Conservation (phyloP, 2,797 vertebrate genomes). For the Poecilia picta region DNA sequence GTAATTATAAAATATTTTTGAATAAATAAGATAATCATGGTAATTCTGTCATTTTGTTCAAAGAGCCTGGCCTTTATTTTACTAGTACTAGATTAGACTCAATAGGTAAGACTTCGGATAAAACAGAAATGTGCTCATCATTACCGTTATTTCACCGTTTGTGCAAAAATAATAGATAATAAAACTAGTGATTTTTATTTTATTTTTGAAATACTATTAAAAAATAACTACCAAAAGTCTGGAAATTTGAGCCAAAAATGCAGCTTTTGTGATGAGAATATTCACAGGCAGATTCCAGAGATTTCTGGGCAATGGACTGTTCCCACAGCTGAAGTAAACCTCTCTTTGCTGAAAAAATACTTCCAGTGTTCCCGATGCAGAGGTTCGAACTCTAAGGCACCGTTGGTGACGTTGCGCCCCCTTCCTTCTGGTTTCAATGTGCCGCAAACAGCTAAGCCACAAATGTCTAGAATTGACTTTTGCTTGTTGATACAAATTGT, state of each 20-base stretch:
- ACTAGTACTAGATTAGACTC: background rate
- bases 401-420: constrained; percentile 36
- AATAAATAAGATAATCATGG: background rate
- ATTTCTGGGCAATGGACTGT: constrained; percentile 34
- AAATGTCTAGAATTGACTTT: constrained; percentile 99
- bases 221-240: background rate
- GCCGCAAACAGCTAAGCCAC: constrained; percentile 90
- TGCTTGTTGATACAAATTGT: constrained; percentile 99
- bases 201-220: background rate
- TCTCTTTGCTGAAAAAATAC: background rate
- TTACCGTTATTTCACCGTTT: background rate
- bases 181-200: background rate
- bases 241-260: background rate
- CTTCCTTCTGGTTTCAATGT: constrained; percentile 51
- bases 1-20: background rate
- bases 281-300: background rate
- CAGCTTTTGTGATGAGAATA: background rate
- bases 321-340: constrained; percentile 28
- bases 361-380: constrained; percentile 16
- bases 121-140: background rate
- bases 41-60: background rate
- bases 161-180: background rate
- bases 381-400: constrained; percentile 24
- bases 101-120: background rate
- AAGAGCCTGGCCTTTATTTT: background rate